Percentiles rank a stretch among this genome's conserved stretches.
Evolutionary conservation across 2,888 invertebrate species (phyloP).

Genomic region (Aspidiotus rigidus): DNA sequence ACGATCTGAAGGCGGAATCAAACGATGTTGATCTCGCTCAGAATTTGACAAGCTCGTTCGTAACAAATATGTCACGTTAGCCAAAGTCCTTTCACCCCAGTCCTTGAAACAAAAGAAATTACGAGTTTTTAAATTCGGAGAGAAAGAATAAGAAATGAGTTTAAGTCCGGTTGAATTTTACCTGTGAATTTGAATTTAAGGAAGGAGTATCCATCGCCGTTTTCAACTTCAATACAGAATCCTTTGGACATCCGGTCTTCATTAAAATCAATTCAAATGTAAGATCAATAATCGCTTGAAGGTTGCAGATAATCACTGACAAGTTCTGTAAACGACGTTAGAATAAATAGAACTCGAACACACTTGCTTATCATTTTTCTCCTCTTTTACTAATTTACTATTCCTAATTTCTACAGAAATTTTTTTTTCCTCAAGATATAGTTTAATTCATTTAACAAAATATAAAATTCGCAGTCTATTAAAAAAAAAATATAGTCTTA

Average conservation of each 20-base stretch:
- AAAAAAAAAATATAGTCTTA: neutral
- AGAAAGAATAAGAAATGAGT: too few relatives aligned
- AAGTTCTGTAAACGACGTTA: conserved; percentile 3
- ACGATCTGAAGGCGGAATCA: conserved; percentile 46
- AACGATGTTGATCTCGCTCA: conserved; percentile 54
- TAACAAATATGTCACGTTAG: conserved; percentile 55
- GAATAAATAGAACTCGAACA: neutral
- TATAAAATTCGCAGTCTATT: too few relatives aligned
- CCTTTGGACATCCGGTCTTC: neutral
- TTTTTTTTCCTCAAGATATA: too few relatives aligned
- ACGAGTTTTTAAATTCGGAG: neutral
- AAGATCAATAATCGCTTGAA: conserved; percentile 16
- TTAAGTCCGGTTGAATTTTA: neutral
- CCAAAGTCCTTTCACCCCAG: conserved; percentile 69
- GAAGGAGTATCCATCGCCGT: conserved; percentile 10
- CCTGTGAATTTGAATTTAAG: conserved; percentile 14
- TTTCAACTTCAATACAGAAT: conserved; percentile 4
- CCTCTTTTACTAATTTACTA: too few relatives aligned
- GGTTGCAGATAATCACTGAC: neutral
- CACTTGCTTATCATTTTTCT: too few relatives aligned
- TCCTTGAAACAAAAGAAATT: conserved; percentile 47
- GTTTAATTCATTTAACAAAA: neutral
- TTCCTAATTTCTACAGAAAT: too few relatives aligned
- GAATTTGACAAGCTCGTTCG: conserved; percentile 55
- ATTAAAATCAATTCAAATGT: conserved; percentile 19